Percentiles rank a stretch among this genome's conserved stretches.
Conservation (phyloP, 2,113 vertebrate species). For the Sminthopsis crassicaudata region DNA sequence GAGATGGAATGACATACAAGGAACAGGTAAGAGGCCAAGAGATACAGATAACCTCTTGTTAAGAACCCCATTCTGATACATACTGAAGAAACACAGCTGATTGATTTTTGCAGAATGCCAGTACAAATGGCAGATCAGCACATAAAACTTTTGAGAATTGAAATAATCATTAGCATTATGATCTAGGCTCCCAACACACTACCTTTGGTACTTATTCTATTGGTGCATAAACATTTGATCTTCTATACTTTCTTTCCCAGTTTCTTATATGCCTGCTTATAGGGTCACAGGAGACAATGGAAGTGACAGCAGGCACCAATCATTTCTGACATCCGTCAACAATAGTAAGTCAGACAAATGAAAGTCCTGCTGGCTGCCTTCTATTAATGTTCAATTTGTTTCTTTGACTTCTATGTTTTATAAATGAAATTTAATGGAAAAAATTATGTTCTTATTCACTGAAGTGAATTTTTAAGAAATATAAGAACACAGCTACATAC, state of each 20-base stretch:
- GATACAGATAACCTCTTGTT: not conserved
- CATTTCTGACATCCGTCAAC: not conserved
- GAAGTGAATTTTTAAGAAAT: not conserved
- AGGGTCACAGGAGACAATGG: not conserved
- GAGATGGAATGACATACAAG: not conserved
- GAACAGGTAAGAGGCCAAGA: not conserved
- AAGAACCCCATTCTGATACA: not conserved
- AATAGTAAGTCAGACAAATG: not conserved
- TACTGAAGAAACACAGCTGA: not conserved
- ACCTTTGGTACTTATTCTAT: not conserved
- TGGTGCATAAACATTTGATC: not conserved
- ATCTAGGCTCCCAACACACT: not conserved
- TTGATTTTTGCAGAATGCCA: not conserved
- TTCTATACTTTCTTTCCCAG: fast-evolving
- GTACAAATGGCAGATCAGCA: slow-evolving; percentile 27
- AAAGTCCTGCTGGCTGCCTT: not conserved
- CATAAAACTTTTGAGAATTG: not conserved
- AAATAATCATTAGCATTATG: slow-evolving; percentile 19
- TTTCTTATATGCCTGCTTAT: not conserved
- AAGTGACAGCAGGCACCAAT: not conserved
- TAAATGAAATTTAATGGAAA: slow-evolving; percentile 42
- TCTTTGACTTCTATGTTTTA: slow-evolving; percentile 8
- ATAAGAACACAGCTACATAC: not conserved
- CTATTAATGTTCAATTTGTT: not conserved
- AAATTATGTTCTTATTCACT: slow-evolving; percentile 32